Base-by-base conservation (phyloP, 2,888 invertebrate genomes). In the Xestobium rufovillosum region DNA sequence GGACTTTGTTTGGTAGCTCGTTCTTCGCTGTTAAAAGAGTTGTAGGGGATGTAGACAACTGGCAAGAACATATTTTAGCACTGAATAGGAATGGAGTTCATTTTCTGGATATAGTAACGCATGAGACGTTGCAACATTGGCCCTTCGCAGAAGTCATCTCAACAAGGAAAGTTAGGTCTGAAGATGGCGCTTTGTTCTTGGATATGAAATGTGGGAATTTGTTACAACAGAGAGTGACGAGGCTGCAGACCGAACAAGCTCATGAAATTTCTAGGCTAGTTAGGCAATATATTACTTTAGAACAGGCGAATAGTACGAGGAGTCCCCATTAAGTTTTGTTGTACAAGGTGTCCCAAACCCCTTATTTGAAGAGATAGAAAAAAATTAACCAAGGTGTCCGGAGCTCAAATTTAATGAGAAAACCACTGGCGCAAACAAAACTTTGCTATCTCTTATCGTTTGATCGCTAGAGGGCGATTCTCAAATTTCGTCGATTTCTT, bases 201-300 rank as follows among this genome's bases (percentile, higher is more conserved):
- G 96, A 97, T 69, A 87, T 97, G 83, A 96, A 96, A 67, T 89
- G 92, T 58, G 95, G 96, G 17, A 94, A 95, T 60, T 71, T 96
- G 58, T 84, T 95, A 78, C 91, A 92, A 63, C 95, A 95, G 68
- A 79, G 90, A 50, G 91, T 95, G 55, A 90, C 92, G 43, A 75
- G 95, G 52, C 78, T 97, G 50, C 95, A 96, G 64, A 97, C 96
- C 1, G 94, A 96, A 67, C 89, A 97, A 70, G 96, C 96, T 25
- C 92, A 94, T 59, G 96, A 97, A 68, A 91, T 97, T 54, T 91
- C 94, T 31, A 80, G 95, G 48, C 77, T 97, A 53, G 94, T 97
- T 57, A 76, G 94, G 16, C 96, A 97, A 67, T 97, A 97, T 70
- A 94, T 97, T 60, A 90, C 89, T 55, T 83, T 95, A 69, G 85